phyloP scores from a whole-genome alignment of 2,888 invertebrate species.

The Litoditis marina region DNA sequence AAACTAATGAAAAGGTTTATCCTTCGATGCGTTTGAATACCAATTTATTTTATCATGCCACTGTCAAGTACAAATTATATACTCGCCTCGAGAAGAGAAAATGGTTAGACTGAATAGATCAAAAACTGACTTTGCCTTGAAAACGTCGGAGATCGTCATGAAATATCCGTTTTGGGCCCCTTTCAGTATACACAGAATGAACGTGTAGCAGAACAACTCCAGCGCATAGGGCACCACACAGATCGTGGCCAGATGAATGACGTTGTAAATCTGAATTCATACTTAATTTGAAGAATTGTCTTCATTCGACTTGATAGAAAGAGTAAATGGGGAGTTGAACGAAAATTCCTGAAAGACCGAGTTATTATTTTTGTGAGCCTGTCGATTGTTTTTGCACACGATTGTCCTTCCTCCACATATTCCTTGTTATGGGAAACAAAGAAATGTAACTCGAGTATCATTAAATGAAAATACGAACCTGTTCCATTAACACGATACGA shows the following conservation, averaged over 20 bases:
- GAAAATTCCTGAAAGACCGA: too few relatives aligned
- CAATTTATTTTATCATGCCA: too few relatives aligned
- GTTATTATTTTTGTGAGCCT: too few relatives aligned
- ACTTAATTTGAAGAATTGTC: too few relatives aligned
- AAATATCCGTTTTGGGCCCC: conserved; percentile 28
- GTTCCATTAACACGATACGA: conserved; percentile 8
- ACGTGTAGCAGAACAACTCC: conserved; percentile 37
- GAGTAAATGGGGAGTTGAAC: too few relatives aligned
- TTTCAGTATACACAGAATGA: conserved; percentile 39
- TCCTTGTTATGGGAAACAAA: not conserved
- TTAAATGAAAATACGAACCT: conserved; percentile 6
- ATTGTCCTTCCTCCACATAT: not conserved
- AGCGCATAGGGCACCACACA: conserved; percentile 37
- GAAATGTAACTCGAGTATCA: not conserved
- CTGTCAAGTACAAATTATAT: too few relatives aligned
- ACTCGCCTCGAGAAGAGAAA: too few relatives aligned
- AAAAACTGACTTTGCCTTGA: conserved; percentile 7
- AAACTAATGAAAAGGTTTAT: too few relatives aligned
- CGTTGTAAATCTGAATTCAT: conserved; percentile 45
- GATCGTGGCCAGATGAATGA: conserved; percentile 39
- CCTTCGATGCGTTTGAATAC: too few relatives aligned
- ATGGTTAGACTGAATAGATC: not conserved
- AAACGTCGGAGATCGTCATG: conserved; percentile 12
- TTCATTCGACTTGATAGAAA: too few relatives aligned
- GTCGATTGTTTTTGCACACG: too few relatives aligned